Evolutionary conservation across 1,140 invertebrate genomes (phyloP).

Genomic region (Drosophila littoralis): DNA sequence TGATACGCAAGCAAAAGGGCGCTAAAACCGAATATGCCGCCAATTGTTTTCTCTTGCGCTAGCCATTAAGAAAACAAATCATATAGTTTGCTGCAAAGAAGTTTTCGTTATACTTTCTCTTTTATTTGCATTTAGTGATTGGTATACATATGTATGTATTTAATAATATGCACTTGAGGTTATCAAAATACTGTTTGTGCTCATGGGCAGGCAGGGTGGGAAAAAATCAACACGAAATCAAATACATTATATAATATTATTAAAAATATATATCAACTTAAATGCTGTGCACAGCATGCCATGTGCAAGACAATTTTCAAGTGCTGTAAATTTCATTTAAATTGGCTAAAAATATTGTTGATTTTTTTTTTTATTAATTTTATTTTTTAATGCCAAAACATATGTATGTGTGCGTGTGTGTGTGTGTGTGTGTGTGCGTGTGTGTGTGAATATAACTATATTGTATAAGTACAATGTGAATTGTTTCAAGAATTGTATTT

Average conservation of each 20-base stretch:
- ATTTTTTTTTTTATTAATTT: slow-evolving; percentile 1
- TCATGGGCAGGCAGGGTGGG: slow-evolving; percentile 27
- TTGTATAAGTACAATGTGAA: slow-evolving; percentile 41
- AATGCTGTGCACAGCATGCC: slow-evolving; percentile 40
- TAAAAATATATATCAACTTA: slow-evolving; percentile 42
- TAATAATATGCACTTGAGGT: slow-evolving; percentile 39
- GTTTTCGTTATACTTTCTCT: background rate
- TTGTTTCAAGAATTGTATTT: slow-evolving; percentile 18
- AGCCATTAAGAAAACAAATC: slow-evolving; percentile 3
- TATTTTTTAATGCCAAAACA: background rate
- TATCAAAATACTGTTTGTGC: slow-evolving; percentile 59
- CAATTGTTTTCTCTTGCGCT: too few relatives aligned
- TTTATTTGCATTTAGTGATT: slow-evolving; percentile 56
- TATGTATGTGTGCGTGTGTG: too few relatives aligned
- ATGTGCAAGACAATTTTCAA: slow-evolving; percentile 38
- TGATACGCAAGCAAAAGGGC: background rate
- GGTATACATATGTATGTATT: slow-evolving; percentile 45
- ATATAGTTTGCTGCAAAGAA: slow-evolving; percentile 20
- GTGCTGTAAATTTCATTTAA: slow-evolving; percentile 41
- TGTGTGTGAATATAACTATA: background rate
- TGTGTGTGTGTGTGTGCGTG: background rate
- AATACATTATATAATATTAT: slow-evolving; percentile 3
- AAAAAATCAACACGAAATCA: slow-evolving; percentile 23
- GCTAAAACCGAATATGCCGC: slow-evolving; percentile 3
- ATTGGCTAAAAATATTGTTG: slow-evolving; percentile 43